phyloP scores from a whole-genome alignment of 2,113 vertebrate species.

The Tupaia chinensis region DNA sequence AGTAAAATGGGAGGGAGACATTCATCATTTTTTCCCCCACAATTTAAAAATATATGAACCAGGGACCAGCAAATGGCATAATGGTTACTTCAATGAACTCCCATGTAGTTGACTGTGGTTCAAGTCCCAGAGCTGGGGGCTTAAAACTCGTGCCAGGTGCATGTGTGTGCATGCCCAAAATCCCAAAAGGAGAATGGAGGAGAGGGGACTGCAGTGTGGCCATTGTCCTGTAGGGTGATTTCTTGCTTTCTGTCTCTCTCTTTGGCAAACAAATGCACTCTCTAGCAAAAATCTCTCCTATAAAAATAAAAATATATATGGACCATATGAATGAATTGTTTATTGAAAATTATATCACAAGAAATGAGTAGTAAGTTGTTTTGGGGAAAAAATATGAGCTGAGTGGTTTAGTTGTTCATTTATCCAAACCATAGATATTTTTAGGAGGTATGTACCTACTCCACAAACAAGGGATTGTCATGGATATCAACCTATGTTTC shows the following conservation, averaged over 20 bases:
- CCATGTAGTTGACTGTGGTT: too few relatives aligned
- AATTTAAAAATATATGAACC: background rate
- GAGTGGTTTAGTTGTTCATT: background rate
- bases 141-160: too few relatives aligned
- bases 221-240: too few relatives aligned
- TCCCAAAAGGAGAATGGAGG: too few relatives aligned
- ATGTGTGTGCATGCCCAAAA: too few relatives aligned
- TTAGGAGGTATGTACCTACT: background rate
- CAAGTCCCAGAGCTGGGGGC: too few relatives aligned
- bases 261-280: too few relatives aligned
- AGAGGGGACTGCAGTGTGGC: too few relatives aligned
- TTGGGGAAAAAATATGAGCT: background rate
- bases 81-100: too few relatives aligned
- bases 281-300: too few relatives aligned
- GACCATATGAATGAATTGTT: background rate
- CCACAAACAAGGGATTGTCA: background rate
- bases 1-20: background rate
- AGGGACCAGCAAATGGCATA: too few relatives aligned
- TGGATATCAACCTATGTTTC: background rate
- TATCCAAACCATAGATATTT: constrained; percentile 7
- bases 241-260: too few relatives aligned
- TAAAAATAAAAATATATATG: background rate
- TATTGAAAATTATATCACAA: background rate
- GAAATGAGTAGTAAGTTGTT: background rate
- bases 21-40: background rate